Conservation (phyloP, 2,113 vertebrate genomes). For the Silurus glanis region DNA sequence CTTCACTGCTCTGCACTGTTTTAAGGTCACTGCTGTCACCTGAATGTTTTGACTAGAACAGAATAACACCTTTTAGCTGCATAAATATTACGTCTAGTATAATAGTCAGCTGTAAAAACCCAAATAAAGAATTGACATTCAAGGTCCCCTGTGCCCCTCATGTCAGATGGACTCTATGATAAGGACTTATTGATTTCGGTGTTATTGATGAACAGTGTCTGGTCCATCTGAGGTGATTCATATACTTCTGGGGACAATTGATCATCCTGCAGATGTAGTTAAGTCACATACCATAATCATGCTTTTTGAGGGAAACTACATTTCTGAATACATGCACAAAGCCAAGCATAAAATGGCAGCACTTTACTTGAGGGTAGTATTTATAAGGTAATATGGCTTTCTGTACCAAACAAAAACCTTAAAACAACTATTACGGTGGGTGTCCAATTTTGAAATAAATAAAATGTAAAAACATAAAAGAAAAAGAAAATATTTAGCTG, state of each 20-base stretch:
- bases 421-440: background rate
- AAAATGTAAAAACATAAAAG: too few relatives aligned
- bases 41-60: slow-evolving; percentile 11
- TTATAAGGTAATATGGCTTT: background rate
- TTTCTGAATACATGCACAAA: background rate
- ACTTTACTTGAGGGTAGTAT: background rate
- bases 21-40: slow-evolving; percentile 1
- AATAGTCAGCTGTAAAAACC: background rate
- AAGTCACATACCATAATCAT: slow-evolving; percentile 13
- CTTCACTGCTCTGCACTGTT: background rate
- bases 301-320: background rate
- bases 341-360: background rate
- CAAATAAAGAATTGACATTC: background rate
- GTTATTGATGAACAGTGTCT: slow-evolving; percentile 38
- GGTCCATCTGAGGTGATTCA: slow-evolving; percentile 25
- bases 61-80: background rate
- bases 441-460: background rate
- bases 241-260: slow-evolving; percentile 24
- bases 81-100: background rate
- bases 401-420: background rate
- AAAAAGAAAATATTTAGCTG: too few relatives aligned
- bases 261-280: slow-evolving; percentile 28
- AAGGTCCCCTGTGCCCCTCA: background rate
- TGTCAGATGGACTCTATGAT: slow-evolving; percentile 13
- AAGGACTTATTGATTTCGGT: slow-evolving; percentile 47